These are phyloP conservation scores for Trachurus trachurus DNA, from an alignment of 2,797 vertebrate genomes.

Conservation along the genomic window DNA sequence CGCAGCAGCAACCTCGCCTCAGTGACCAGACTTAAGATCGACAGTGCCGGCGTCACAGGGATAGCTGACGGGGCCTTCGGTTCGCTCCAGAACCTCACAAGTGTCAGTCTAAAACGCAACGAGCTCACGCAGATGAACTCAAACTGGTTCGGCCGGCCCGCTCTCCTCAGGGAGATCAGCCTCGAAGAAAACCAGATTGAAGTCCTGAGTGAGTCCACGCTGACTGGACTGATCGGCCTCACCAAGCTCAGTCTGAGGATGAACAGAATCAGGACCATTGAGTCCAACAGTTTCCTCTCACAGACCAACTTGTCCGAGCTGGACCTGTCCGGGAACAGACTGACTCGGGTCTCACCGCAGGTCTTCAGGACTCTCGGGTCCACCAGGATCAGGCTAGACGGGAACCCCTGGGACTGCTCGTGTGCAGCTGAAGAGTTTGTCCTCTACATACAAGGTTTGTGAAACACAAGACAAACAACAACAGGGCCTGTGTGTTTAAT, in stretches of 20 bases:
- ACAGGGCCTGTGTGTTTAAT: background rate
- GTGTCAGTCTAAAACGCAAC: slow-evolving; percentile 76
- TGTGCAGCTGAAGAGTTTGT: slow-evolving; percentile 74
- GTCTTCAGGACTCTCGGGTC: slow-evolving; percentile 54
- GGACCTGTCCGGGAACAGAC: slow-evolving; percentile 82
- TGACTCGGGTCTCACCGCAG: slow-evolving; percentile 67
- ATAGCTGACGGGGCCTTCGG: slow-evolving; percentile 73
- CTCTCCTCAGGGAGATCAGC: slow-evolving; percentile 59
- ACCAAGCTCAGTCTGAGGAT: slow-evolving; percentile 61
- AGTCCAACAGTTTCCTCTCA: slow-evolving; percentile 56
- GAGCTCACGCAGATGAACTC: slow-evolving; percentile 60
- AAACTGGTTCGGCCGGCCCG: slow-evolving; percentile 77
- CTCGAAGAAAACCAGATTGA: slow-evolving; percentile 71
- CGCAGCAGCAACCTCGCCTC: slow-evolving; percentile 72
- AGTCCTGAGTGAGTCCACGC: slow-evolving; percentile 36
- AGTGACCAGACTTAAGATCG: slow-evolving; percentile 75
- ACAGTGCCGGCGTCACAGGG: slow-evolving; percentile 59
- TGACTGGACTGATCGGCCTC: slow-evolving; percentile 67
- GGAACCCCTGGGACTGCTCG: slow-evolving; percentile 86
- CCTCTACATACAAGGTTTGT: slow-evolving; percentile 72
- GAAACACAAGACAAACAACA: background rate
- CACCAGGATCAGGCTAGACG: slow-evolving; percentile 68
- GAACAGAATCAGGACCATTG: slow-evolving; percentile 76
- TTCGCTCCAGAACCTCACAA: slow-evolving; percentile 73
- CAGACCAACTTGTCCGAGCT: slow-evolving; percentile 69